Conservation (phyloP, 2,797 vertebrate genomes). For the Dromococcyx pavoninus region DNA sequence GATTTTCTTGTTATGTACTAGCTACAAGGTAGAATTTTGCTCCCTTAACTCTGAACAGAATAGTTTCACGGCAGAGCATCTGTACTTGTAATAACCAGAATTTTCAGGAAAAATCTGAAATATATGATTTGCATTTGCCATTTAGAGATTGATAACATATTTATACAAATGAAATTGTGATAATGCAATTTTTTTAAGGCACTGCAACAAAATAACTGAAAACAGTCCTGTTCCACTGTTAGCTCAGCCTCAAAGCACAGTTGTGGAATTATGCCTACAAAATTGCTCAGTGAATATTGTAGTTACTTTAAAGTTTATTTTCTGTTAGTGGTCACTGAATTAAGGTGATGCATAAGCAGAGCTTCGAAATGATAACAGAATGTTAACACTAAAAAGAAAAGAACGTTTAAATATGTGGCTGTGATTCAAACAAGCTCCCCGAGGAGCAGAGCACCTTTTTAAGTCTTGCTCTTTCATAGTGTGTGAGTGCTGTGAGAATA, state of each 20-base stretch:
- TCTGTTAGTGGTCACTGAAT: not conserved
- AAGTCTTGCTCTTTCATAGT: not conserved
- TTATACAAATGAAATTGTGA: not conserved
- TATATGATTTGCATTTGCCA: not conserved
- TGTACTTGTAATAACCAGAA: not conserved
- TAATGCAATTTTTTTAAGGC: not conserved
- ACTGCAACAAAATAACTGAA: not conserved
- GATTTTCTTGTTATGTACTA: not conserved
- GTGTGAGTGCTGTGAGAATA: not conserved
- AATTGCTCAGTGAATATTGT: not conserved
- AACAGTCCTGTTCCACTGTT: not conserved
- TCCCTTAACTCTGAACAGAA: not conserved
- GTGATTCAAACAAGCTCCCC: fast-evolving
- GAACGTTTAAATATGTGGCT: not conserved
- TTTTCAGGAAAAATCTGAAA: not conserved
- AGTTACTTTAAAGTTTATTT: not conserved
- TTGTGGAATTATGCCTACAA: not conserved
- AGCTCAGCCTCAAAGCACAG: not conserved
- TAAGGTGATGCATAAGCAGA: not conserved
- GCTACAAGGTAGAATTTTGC: not conserved
- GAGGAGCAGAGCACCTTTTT: not conserved
- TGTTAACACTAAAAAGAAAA: not conserved
- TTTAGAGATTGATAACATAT: not conserved
- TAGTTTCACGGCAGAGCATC: not conserved
- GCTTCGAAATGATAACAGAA: not conserved